These are phyloP conservation scores for Phataginus tetradactyla DNA, from an alignment of 2,797 vertebrate species.

Conservation along the genomic window DNA sequence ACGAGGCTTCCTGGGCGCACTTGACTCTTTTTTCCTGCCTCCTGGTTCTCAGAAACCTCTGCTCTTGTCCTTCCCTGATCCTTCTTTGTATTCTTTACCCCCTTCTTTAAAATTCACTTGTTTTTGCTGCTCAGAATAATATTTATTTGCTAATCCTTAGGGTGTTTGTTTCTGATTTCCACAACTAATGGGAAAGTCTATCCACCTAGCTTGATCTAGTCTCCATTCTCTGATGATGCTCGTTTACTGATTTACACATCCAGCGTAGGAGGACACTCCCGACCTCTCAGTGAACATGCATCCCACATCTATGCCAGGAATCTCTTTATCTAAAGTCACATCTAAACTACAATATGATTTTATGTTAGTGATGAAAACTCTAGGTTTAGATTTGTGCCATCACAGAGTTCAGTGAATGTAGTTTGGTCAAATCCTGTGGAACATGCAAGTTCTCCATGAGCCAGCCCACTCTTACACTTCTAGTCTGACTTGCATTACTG, in stretches of 20 bases:
- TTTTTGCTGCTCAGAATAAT: not conserved
- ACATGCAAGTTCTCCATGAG: rapidly evolving
- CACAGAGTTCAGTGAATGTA: not conserved
- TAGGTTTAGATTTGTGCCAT: not conserved
- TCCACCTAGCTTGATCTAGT: not conserved
- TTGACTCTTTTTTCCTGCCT: not conserved
- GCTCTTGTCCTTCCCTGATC: not conserved
- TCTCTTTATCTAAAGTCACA: not conserved
- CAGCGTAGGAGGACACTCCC: not conserved
- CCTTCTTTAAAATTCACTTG: not conserved
- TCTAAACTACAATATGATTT: not conserved
- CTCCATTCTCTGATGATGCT: not conserved
- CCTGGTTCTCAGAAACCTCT: not conserved
- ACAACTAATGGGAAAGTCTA: not conserved
- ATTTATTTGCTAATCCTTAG: not conserved
- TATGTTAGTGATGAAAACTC: not conserved
- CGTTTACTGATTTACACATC: not conserved
- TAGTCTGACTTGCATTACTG: not conserved
- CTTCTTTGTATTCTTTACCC: not conserved
- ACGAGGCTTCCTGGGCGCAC: not conserved
- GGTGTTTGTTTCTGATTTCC: conserved; percentile 4
- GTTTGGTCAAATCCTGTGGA: not conserved
- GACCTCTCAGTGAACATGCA: not conserved
- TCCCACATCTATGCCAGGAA: not conserved
- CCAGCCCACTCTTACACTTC: not conserved